A percentile compares a stretch with the other conserved stretches of the same genome.
phyloP scores from a whole-genome alignment of 2,888 invertebrate species.

The Folsomia manolachei region DNA sequence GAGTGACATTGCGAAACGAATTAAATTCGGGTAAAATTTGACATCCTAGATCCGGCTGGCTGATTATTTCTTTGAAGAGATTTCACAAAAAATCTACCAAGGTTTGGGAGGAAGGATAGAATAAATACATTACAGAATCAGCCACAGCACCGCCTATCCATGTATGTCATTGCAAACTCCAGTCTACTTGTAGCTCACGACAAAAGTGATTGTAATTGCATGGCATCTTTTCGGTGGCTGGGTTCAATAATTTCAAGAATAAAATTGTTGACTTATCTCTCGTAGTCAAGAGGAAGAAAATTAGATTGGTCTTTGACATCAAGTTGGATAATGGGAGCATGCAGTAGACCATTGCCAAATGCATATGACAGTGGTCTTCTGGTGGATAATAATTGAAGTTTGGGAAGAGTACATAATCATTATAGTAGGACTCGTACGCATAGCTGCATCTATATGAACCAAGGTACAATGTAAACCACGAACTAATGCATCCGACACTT shows the following conservation, averaged over 20 bases:
- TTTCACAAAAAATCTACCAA: neutral
- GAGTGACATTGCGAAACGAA: conserved; percentile 17
- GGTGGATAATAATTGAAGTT: no score
- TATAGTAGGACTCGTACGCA: no score
- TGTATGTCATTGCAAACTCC: neutral
- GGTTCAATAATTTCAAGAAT: neutral
- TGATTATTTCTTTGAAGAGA: conserved; percentile 8
- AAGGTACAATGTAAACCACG: no score
- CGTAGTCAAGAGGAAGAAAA: neutral
- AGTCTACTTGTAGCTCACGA: no score
- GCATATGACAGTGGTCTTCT: no score
- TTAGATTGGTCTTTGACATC: neutral
- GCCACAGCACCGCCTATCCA: neutral
- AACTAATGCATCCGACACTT: no score
- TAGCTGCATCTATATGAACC: no score
- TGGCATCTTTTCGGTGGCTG: neutral
- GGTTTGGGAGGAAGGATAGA: no score
- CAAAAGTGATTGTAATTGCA: neutral
- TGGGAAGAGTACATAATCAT: no score
- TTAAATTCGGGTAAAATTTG: conserved; percentile 9
- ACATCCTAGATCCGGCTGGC: conserved; percentile 5
- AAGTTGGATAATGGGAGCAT: neutral
- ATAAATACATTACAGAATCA: neutral
- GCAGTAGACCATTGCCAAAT: no score
- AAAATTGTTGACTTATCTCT: neutral